A percentile compares a stretch with the other conserved stretches of the same genome.
phyloP scores from a whole-genome alignment of 1,140 invertebrate species.

The Euwallacea similis region DNA sequence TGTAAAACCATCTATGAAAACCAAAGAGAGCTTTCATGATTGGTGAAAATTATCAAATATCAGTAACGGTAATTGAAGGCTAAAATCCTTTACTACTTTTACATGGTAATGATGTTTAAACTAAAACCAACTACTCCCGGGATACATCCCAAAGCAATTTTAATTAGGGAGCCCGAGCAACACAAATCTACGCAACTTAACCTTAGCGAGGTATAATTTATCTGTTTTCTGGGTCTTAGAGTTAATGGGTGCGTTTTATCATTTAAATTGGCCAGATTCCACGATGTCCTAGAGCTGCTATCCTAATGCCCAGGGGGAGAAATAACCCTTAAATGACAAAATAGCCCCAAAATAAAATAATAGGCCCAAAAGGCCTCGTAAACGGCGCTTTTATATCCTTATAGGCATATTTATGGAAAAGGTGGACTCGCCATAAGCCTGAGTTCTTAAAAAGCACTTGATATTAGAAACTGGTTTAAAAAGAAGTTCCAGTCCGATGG shows the following conservation, averaged over 20 bases:
- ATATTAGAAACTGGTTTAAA: neutral
- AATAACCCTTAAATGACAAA: conserved; percentile 29
- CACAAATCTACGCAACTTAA: conserved; percentile 34
- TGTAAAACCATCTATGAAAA: too few relatives aligned
- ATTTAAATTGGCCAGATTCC: conserved; percentile 39
- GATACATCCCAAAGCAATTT: too few relatives aligned
- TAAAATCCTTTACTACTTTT: too few relatives aligned
- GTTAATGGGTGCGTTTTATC: conserved; percentile 35
- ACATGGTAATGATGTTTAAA: too few relatives aligned
- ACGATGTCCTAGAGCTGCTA: neutral
- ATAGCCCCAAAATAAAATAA: conserved; percentile 31
- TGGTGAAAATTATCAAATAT: too few relatives aligned
- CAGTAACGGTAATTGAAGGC: too few relatives aligned
- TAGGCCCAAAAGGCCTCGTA: conserved; percentile 7
- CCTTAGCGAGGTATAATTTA: conserved; percentile 33
- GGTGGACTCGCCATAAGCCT: neutral
- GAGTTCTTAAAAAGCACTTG: neutral
- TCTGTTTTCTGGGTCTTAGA: conserved; percentile 35
- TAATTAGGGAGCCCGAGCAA: conserved; percentile 4
- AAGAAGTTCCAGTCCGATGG: too few relatives aligned
- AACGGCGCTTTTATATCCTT: conserved; percentile 20
- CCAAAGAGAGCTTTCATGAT: too few relatives aligned
- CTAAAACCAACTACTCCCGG: too few relatives aligned
- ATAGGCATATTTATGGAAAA: conserved; percentile 7
- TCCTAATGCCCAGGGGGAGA: neutral